Evolutionary conservation across 2,113 vertebrate species (phyloP), one percentile per base, ranked within the genome.

Genomic region (Otus sunia): DNA sequence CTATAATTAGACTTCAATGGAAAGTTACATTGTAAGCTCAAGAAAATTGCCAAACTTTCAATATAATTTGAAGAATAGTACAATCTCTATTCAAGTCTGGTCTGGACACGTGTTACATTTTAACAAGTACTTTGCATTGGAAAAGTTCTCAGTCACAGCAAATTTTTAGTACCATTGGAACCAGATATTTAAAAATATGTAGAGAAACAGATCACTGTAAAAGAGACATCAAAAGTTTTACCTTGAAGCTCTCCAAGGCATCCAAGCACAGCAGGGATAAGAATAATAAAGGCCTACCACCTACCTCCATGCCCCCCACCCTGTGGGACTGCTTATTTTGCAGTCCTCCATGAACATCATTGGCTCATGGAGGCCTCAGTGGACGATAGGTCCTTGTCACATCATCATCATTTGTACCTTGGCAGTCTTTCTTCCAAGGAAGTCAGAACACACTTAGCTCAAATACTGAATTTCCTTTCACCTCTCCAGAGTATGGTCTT

Each of bases 151-250:
- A 86, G 94, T 88, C 83, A 62, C 80, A 86, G 90, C 81, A 88
- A 77, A 50, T 27, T 95, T 96, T 97, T 96, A 97, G 94, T 95
- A 92, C 88, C 92, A 63, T 60, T 97, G 96, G 97, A 97, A 96
- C 81, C 78, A 94, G 95, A 92, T 88, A 95, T 79, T 96, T 94
- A 67, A 81, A 97, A 96, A 79, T 93, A 95, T 11, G 59, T 50
- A 91, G 71, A 91, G 83, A 96, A 97, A 96, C 72, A 96, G 94
- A 79, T 92, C 92, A 78, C 64, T 94, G 81, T 84, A 94, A 97
- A 94, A 97, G 62, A 80, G 63, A 94, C 94, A 95, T 96, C 92
- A 90, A 88, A 96, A 80, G n/a, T 41, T 95, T 93, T 91, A 96
- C 90, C 90, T 88, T 92, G 73, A 89, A 67, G 64, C 43, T 92